Conservation (phyloP, 2,797 vertebrate genomes). For the Hyperoplus immaculatus region DNA sequence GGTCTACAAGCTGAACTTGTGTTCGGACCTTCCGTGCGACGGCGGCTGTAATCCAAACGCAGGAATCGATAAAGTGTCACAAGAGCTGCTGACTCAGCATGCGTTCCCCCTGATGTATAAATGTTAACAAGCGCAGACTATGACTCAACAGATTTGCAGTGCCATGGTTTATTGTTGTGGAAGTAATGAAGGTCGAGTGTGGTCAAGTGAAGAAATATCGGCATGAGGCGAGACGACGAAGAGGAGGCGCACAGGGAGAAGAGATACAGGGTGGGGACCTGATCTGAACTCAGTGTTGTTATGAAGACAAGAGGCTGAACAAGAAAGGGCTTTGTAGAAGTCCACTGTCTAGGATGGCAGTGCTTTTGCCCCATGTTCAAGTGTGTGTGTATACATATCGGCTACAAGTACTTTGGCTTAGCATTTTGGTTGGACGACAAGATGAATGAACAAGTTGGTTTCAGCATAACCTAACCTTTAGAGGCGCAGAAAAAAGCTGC, state of each 20-base stretch:
- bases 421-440: neutral
- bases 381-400: neutral
- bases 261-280: neutral
- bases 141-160: slow-evolving; percentile 15
- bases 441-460: neutral
- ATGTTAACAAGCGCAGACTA: slow-evolving; percentile 33
- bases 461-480: neutral
- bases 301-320: neutral
- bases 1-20: slow-evolving; percentile 27
- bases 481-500: neutral
- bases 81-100: slow-evolving; percentile 21
- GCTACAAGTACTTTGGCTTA: neutral
- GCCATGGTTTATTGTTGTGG: slow-evolving; percentile 29
- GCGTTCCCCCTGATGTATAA: neutral
- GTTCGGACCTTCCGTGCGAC: slow-evolving; percentile 9
- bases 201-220: slow-evolving; percentile 29
- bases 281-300: slow-evolving; percentile 7
- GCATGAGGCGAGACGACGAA: slow-evolving; percentile 19
- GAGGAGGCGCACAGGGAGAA: slow-evolving; percentile 3
- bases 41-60: slow-evolving; percentile 30
- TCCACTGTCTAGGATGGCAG: no score
- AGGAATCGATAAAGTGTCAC: slow-evolving; percentile 38
- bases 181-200: slow-evolving; percentile 41
- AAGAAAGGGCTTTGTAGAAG: neutral
- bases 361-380: neutral